A percentile compares a stretch with the other conserved stretches of the same genome.
These are phyloP conservation scores for Porites evermanni DNA, from an alignment of 92 coral and sea anemone species.

Conservation along the genomic window DNA sequence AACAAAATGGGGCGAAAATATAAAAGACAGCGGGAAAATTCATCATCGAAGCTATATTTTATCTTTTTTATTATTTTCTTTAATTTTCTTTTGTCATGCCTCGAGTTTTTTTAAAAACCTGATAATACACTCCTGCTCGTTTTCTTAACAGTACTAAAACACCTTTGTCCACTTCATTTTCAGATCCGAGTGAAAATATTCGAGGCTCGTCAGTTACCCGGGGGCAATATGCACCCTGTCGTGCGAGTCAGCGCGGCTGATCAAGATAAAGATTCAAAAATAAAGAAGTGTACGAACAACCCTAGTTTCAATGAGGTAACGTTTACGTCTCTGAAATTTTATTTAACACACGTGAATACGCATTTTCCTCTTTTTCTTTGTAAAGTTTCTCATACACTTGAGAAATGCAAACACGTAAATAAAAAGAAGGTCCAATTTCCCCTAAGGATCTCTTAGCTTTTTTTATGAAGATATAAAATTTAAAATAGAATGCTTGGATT, in stretches of 20 bases:
- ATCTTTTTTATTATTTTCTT: too few relatives aligned
- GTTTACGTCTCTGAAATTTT: background rate
- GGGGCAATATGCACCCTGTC: conserved; percentile 84
- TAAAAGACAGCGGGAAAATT: too few relatives aligned
- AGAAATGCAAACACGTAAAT: too few relatives aligned
- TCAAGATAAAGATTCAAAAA: conserved; percentile 77
- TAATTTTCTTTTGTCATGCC: background rate
- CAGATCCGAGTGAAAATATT: conserved; percentile 88
- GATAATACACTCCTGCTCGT: background rate
- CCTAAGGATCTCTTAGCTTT: too few relatives aligned
- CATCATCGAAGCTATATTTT: too few relatives aligned
- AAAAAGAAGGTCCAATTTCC: too few relatives aligned
- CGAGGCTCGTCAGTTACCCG: conserved; percentile 88
- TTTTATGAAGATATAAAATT: too few relatives aligned
- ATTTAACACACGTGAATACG: background rate
- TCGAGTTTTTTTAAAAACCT: background rate
- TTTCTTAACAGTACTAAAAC: background rate
- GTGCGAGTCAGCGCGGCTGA: conserved; percentile 87
- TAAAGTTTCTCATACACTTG: too few relatives aligned
- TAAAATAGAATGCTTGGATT: too few relatives aligned
- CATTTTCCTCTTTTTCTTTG: too few relatives aligned
- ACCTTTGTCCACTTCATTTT: background rate
- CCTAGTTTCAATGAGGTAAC: conserved; percentile 86
- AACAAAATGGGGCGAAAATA: too few relatives aligned
- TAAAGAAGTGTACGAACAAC: conserved; percentile 84